Evolutionary conservation across 92 coral and sea anemone genomes (phyloP).

Genomic region (Paragorgia papillata): DNA sequence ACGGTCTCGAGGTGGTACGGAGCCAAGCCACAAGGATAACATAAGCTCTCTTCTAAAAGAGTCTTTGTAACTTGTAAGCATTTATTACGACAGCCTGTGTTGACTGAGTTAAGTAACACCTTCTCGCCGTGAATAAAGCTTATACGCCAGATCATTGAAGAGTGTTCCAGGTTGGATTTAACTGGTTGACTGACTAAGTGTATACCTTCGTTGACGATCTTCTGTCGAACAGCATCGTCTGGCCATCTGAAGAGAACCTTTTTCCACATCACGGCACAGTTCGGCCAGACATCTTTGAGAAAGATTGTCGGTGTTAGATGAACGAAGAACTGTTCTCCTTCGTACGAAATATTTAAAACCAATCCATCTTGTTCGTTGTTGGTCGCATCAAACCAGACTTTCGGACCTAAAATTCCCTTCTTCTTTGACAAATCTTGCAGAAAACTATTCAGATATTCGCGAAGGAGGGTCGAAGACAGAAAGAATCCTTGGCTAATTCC

Average conservation of each 20-base stretch:
- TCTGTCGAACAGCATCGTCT: slow-evolving; percentile 18
- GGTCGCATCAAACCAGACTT: slow-evolving; percentile 35
- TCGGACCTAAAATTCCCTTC: slow-evolving; percentile 16
- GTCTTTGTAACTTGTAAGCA: slow-evolving; percentile 33
- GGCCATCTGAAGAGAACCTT: slow-evolving; percentile 41
- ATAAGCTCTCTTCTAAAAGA: neutral
- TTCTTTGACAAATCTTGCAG: slow-evolving; percentile 21
- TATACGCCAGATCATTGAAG: slow-evolving; percentile 22
- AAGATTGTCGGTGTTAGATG: slow-evolving; percentile 33
- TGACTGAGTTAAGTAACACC: neutral
- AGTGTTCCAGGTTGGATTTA: slow-evolving; percentile 11
- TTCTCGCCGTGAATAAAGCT: slow-evolving; percentile 21
- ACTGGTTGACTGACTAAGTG: slow-evolving; percentile 22
- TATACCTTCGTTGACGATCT: slow-evolving; percentile 29
- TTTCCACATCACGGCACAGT: slow-evolving; percentile 37
- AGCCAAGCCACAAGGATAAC: slow-evolving; percentile 18
- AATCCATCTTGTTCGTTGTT: slow-evolving; percentile 37
- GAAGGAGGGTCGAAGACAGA: slow-evolving; percentile 11
- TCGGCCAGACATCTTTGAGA: slow-evolving; percentile 14
- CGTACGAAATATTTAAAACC: slow-evolving; percentile 17
- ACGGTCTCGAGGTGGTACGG: slow-evolving; percentile 26
- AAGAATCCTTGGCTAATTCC: slow-evolving; percentile 17
- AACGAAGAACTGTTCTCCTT: slow-evolving; percentile 36
- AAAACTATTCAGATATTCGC: slow-evolving; percentile 6
- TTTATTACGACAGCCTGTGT: slow-evolving; percentile 41